Conservation (phyloP, 2,797 vertebrate species). For the Gorsachius magnificus region DNA sequence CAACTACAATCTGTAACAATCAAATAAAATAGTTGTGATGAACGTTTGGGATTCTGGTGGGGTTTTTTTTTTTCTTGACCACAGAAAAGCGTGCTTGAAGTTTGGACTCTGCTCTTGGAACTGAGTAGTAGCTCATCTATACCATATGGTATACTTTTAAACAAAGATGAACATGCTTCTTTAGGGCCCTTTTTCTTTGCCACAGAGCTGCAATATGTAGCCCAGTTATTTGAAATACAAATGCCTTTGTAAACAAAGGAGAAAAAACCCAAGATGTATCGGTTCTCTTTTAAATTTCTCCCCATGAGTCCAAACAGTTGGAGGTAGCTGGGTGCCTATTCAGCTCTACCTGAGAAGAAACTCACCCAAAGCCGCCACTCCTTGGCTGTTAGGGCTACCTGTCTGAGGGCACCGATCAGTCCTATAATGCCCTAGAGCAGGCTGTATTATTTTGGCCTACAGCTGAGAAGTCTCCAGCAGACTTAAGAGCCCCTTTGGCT, state of each 20-base stretch:
- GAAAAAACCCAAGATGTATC: neutral
- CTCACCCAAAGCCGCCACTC: neutral
- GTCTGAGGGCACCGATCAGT: neutral
- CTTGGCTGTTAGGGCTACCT: neutral
- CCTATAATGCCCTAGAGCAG: neutral
- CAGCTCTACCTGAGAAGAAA: neutral
- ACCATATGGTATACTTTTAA: neutral
- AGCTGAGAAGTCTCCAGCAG: neutral
- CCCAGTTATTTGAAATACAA: neutral
- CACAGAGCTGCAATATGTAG: neutral
- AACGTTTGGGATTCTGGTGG: neutral
- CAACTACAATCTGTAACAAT: neutral
- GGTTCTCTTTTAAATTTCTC: neutral
- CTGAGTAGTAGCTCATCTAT: neutral
- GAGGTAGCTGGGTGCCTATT: neutral
- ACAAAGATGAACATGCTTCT: neutral
- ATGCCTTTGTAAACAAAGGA: neutral
- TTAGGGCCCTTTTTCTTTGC: neutral
- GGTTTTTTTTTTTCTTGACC: neutral
- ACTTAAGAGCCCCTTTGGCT: neutral
- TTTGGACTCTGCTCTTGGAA: neutral
- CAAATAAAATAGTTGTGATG: neutral
- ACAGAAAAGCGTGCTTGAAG: neutral
- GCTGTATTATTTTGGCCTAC: neutral
- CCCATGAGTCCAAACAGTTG: neutral